Evolutionary conservation across 2,797 vertebrate species (phyloP), one percentile per base, ranked within the genome.

Genomic region (Champsocephalus esox): DNA sequence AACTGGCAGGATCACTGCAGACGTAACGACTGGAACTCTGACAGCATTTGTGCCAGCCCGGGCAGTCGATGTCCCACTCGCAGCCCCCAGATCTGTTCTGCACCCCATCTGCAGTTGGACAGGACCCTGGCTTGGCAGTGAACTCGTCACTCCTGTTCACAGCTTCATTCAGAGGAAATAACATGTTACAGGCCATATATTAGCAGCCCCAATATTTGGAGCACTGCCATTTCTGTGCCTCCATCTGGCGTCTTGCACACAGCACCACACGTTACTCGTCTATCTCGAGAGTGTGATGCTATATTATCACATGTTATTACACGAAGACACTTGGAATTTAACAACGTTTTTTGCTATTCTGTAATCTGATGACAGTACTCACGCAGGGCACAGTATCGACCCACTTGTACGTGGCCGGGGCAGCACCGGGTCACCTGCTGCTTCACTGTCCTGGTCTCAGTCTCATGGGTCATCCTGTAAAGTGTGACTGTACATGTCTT

Each of bases 21-120:
- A 77, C n/a, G 54, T 21, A 86, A 51, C 10, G 38, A 10, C 78
- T 85, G 4, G 79, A 79, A 34, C 70, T 82, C 63, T 75, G 85
- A 85, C 98, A 99, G 92, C 98, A 99, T 89, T 98, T 99, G 85
- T 96, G 93, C 89, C 95, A 93, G 58, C 89, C 94, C 16, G 96
- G 95, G 84, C 98, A 99, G 87, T 98, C 96, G 4, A 88, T 75
- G 69, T 99, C 96, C 81, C 92, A 88, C 32, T 77, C 82, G 70
- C 97, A 99, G 5, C 54, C 62, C 21, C 73, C 60, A 69, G 57
- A 69, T 6, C 17, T 50, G 69, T 83, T 49, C 79, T 16, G 3
- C 54, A 48, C 32, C 74, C 80, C 79, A 83, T 89, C 21, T 58
- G 66, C 44, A 60, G 64, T 16, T 12, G 96, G 96, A 92, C 98